Base-by-base conservation (phyloP, 2,797 vertebrate species). In the Acridotheres tristis region DNA sequence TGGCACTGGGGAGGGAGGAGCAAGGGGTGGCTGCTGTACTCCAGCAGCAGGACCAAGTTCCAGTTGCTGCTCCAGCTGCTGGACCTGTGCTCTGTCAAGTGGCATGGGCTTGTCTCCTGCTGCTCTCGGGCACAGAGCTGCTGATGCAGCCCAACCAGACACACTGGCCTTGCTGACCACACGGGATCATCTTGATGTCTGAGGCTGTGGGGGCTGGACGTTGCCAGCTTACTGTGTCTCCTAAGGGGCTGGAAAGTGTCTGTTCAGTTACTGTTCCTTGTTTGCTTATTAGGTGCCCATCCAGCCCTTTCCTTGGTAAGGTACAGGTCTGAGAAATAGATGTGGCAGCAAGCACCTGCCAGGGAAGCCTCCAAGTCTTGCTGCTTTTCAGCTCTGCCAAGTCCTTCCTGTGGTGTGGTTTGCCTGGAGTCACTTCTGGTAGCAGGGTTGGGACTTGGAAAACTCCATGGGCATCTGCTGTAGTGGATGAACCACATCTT, bases 11-110 rank as follows among this genome's bases (percentile, higher is more conserved):
- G 16, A 59, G 40, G 43, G 57, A 77, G 45, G 22, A 83, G 10
- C 0, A 0, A 0, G 29, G 25, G 6, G 12, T 45, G 73, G 29
- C 30, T 58, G 27, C 62, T 27, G 22, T 40, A 30, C 61, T 72
- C 61, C 66, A 65, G 63, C 30, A 82, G 67, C 51, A 71, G 59
- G 21, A 32, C 22, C 0, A 8, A 85, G 54, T 47, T 81, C 20
- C 1, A 1, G 6, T 9, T 4, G 19, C 65, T 71, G 54, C 58
- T 82, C 34, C 61, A 48, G 57, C 43, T 51, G 26, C 62, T 90
- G 81, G 18, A 38, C 76, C 55, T 2, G 2, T 47, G 67, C 38
- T 87, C 59, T 20, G 47, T 30, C 19, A 5, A 32, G 78, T 36
- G 75, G 40, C 59, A 47, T 1, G 2, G 40, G 9, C 22, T 57